Evolutionary conservation across 2,113 vertebrate species (phyloP).

Genomic region (Paradoxurus hermaphroditus): DNA sequence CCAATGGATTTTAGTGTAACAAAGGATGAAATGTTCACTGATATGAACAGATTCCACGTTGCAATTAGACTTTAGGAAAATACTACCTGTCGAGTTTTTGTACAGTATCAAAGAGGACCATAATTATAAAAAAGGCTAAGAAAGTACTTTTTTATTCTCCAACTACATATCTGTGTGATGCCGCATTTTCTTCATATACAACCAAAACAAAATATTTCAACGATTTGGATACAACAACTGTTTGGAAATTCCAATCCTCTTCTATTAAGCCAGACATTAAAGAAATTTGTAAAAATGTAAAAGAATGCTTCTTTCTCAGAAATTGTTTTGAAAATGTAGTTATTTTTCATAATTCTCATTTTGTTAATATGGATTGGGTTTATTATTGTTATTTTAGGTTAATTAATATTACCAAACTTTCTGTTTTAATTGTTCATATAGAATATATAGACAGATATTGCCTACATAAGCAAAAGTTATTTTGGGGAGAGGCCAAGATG

Average conservation of each 20-base stretch:
- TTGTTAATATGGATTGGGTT: background rate
- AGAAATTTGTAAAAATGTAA: constrained; percentile 31
- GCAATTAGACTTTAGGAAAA: background rate
- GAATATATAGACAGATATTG: background rate
- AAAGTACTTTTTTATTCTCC: background rate
- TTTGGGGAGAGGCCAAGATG: too few species aligned
- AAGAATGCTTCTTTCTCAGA: background rate
- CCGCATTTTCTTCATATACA: background rate
- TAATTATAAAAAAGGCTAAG: background rate
- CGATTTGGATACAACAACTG: background rate
- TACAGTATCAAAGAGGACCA: background rate
- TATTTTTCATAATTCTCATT: constrained; percentile 9
- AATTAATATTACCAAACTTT: background rate
- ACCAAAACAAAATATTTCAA: background rate
- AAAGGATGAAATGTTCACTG: constrained; percentile 5
- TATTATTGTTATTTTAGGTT: constrained; percentile 10
- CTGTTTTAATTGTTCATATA: background rate
- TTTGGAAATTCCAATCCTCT: constrained; percentile 33
- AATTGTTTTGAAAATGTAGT: constrained; percentile 15
- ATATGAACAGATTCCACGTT: background rate
- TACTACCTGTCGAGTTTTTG: background rate
- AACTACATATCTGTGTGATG: background rate
- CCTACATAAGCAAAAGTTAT: background rate
- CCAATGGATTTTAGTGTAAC: background rate
- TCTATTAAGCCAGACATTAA: background rate